Evolutionary conservation across 2,113 vertebrate genomes (phyloP), one percentile per base, ranked within the genome.

Genomic region (Sisor rabdophorus): DNA sequence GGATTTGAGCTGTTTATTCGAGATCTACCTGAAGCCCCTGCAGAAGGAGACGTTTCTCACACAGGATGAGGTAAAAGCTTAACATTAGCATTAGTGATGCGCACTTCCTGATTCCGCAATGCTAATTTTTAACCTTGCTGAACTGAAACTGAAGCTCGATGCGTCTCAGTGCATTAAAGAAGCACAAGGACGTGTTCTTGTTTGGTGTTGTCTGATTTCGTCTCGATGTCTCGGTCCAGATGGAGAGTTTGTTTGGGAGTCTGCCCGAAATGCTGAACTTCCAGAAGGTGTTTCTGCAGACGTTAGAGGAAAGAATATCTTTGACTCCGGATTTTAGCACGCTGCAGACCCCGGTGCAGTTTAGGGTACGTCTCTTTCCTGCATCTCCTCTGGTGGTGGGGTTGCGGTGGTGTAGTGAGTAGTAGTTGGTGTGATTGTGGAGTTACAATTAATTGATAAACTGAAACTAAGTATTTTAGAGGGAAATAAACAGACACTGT

Each of bases 161-260:
- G 19, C 13, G 83, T 79, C 71, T 64, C 65, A 50, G 58, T 63
- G 79, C 84, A 91, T 91, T 88, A 87, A 88, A 87, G 81, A 76
- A 67, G 81, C 63, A 82, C 90, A 87, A 89, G 61, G 79, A 83
- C 81, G 64, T 60, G 0, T n/a, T n/a, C n/a, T n/a, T 36, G 6
- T 36, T 36, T 36, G 3, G 61, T 11, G 1, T 44, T 44, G 1
- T 44, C 40, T 44, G 4, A 10, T 44, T 9, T 44, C 20, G 2
- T 4, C 36, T 47, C 11, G 47, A 48, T 20, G 0, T 55, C 65
- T 63, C n/a, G 26, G 28, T 60, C 10, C 69, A 99, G 97, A 98
- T 98, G 95, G 97, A 99, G 80, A 97, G 95, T n/a, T 89, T 99
- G 79, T 99, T 99, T 6, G 97, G 97, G 74, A 98, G 96, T 77